Conservation (phyloP, 2,797 vertebrate genomes). For the Aphelocoma californica region DNA sequence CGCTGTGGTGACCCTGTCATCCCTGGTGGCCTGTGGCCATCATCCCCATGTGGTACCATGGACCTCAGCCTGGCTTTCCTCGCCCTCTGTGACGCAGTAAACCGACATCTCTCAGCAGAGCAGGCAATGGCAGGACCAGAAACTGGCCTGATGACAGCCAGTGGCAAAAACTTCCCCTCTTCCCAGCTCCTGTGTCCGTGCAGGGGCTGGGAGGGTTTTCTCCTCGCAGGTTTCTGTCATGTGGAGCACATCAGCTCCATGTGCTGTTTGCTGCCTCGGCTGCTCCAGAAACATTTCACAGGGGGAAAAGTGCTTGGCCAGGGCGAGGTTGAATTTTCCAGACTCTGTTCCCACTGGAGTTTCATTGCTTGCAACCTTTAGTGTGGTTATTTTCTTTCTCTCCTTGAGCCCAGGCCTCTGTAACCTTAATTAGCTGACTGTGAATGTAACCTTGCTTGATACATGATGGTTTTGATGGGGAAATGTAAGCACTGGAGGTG, state of each 20-base stretch:
- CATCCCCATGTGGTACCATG: neutral
- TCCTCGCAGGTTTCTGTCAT: neutral
- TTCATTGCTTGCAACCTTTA: neutral
- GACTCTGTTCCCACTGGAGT: neutral
- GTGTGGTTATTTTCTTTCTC: neutral
- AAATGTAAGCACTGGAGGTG: neutral
- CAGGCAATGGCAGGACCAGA: accelerated
- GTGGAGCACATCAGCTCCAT: neutral
- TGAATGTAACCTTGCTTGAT: neutral
- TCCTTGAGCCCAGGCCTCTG: neutral
- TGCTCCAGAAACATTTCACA: neutral
- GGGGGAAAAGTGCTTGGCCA: neutral
- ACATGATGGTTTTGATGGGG: neutral
- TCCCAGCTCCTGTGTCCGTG: neutral
- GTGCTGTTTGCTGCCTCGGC: neutral
- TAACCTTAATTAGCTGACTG: neutral
- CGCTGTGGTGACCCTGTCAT: neutral
- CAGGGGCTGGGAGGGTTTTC: neutral
- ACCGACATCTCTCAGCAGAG: neutral
- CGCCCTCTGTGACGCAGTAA: neutral
- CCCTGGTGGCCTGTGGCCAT: neutral
- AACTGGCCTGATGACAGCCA: neutral
- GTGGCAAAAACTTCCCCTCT: neutral
- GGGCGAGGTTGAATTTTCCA: neutral
- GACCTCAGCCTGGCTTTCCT: neutral